Percentiles rank a stretch among this genome's conserved stretches.
Conservation (phyloP, 2,797 vertebrate species). For the Xerus rutilus region DNA sequence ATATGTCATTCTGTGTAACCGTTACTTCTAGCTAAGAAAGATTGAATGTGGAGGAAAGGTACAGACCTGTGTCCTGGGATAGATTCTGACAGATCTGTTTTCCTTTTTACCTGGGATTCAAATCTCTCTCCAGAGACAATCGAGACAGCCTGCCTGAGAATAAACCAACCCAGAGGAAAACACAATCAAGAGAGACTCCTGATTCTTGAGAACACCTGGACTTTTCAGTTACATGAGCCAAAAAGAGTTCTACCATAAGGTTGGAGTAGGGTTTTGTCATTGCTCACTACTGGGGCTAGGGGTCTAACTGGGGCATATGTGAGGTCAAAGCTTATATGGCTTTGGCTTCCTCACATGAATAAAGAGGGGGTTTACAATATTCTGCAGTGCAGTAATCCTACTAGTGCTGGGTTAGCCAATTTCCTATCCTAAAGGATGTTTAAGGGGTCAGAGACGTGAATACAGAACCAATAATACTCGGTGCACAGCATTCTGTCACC, state of each 20-base stretch:
- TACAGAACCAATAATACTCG: background rate
- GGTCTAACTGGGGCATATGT: background rate
- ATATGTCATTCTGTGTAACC: slow-evolving; percentile 28
- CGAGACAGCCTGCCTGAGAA: slow-evolving; percentile 20
- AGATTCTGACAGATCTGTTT: slow-evolving; percentile 7
- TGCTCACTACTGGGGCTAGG: background rate
- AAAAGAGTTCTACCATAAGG: background rate
- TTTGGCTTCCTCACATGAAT: background rate
- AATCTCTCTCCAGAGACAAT: slow-evolving; percentile 49
- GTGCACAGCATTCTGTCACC: background rate
- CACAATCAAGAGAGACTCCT: slow-evolving; percentile 64
- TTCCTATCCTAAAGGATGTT: background rate
- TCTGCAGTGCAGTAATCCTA: background rate
- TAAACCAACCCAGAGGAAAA: slow-evolving; percentile 59
- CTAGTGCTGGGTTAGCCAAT: background rate
- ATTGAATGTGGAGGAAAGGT: background rate
- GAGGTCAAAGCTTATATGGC: background rate
- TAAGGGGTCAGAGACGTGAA: background rate
- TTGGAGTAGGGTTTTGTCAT: background rate
- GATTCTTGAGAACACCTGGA: slow-evolving; percentile 60
- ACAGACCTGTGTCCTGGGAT: background rate
- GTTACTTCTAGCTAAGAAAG: slow-evolving; percentile 1
- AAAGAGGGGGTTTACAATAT: background rate
- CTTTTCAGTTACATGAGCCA: slow-evolving; percentile 44
- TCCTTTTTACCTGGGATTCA: slow-evolving; percentile 43